Evolutionary conservation across 2,113 vertebrate species (phyloP), one percentile per base, ranked within the genome.

Genomic region (Cyanoderma ruficeps): DNA sequence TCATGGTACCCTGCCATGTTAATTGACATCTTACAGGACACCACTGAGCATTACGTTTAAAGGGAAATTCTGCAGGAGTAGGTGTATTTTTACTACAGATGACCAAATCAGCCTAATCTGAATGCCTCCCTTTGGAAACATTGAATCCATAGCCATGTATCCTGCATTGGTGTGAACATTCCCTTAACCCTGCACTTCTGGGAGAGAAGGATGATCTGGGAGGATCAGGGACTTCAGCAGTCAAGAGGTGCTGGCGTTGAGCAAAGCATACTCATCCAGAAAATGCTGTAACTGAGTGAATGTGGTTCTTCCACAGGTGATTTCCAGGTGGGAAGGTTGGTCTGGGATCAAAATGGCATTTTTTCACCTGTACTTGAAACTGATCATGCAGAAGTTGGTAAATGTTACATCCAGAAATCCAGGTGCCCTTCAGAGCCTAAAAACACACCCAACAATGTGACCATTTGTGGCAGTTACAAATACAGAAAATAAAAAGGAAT

Each of bases 101-200:
- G 9, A 21, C 59, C 15, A n/a, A 76, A 82, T 71, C 31, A 59
- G 3, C 13, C 6, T 53, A 39, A 68, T 56, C 27, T 33, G 30
- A 83, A 79, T 57, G 42, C 4, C 39, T 56, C 39, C 15, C n/a
- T 50, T 39, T 25, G 18, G 31, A 71, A 87, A 37, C 15, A n/a
- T 19, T 28, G 18, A 89, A 68, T 49, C 41, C 20, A 3, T 27
- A 78, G 41, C 41, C 5, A 1, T n/a, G 15, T 15, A 11, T 52
- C 35, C 23, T 50, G 30, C 47, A 30, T 7, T 39, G 24, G 8
- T 61, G 41, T n/a, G 67, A 76, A 15, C 9, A 11, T 23, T 41
- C n/a, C 23, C 13, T 47, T 33, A 42, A 5, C 35, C 1, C 0
- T 11, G 8, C 30, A 10, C 13, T 42, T 46, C 6, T 0, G 7